phyloP scores from a whole-genome alignment of 2,797 vertebrate species.

The Clarias pachynema region DNA sequence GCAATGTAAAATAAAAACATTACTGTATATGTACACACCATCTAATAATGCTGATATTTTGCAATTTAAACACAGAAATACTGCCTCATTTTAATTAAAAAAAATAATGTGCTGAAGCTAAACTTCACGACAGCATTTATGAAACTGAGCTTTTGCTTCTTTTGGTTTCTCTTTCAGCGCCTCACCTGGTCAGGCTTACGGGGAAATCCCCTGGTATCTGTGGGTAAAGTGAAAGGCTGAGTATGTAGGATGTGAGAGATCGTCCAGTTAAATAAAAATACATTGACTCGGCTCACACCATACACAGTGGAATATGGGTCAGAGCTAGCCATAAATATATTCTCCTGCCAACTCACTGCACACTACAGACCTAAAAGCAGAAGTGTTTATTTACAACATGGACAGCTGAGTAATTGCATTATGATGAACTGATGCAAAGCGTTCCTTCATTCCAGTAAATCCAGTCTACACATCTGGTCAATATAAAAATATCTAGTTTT shows the following conservation, averaged over 20 bases:
- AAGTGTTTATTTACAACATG: slow-evolving; percentile 14
- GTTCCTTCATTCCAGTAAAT: slow-evolving; percentile 5
- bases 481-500: slow-evolving; percentile 5
- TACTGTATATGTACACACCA: background rate
- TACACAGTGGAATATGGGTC: slow-evolving; percentile 45
- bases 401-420: slow-evolving; percentile 18
- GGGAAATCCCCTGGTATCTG: slow-evolving; percentile 36
- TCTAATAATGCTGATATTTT: background rate
- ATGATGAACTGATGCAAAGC: background rate
- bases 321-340: slow-evolving; percentile 27
- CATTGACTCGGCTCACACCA: slow-evolving; percentile 40
- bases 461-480: background rate
- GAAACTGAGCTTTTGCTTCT: background rate
- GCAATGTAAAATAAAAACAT: too few species aligned
- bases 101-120: background rate
- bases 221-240: slow-evolving; percentile 35
- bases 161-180: background rate
- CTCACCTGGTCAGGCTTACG: background rate
- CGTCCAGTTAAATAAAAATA: slow-evolving; percentile 46
- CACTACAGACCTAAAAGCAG: slow-evolving; percentile 30
- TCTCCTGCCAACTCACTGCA: slow-evolving; percentile 39
- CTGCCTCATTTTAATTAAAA: background rate
- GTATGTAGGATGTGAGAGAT: slow-evolving; percentile 45
- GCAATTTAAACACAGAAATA: background rate
- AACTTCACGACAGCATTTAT: background rate